phyloP scores from a whole-genome alignment of 2,888 invertebrate genomes.

The Acanthopleura granulata region DNA sequence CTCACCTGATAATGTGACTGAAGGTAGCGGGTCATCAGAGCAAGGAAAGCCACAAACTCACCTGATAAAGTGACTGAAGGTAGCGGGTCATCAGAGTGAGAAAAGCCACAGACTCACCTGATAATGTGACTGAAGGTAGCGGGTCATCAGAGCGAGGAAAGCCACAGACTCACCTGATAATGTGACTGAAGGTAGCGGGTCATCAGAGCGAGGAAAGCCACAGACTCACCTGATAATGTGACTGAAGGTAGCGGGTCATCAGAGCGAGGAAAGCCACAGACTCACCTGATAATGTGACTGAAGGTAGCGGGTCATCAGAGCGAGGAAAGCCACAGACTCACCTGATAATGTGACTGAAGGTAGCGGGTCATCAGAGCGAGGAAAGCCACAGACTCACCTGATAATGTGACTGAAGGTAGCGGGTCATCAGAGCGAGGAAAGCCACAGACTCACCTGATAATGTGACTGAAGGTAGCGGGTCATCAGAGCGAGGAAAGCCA shows the following conservation, averaged over 20 bases:
- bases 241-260: too few species aligned
- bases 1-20: too few species aligned
- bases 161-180: slow-evolving; percentile 83
- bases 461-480: too few species aligned
- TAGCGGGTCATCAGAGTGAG: too few species aligned
- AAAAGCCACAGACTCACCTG: slow-evolving; percentile 72
- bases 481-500: background rate
- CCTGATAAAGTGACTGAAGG: too few species aligned
- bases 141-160: slow-evolving; percentile 83
- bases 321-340: background rate
- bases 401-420: background rate
- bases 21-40: too few species aligned
- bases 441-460: too few species aligned
- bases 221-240: slow-evolving; percentile 73
- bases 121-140: slow-evolving; percentile 76
- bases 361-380: background rate
- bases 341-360: background rate
- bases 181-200: slow-evolving; percentile 77
- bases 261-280: background rate
- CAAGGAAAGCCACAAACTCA: too few species aligned
- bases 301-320: background rate
- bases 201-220: slow-evolving; percentile 81
- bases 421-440: too few species aligned
- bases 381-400: background rate
- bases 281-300: background rate